phyloP scores from a whole-genome alignment of 2,113 vertebrate genomes.

The Murina feae region DNA sequence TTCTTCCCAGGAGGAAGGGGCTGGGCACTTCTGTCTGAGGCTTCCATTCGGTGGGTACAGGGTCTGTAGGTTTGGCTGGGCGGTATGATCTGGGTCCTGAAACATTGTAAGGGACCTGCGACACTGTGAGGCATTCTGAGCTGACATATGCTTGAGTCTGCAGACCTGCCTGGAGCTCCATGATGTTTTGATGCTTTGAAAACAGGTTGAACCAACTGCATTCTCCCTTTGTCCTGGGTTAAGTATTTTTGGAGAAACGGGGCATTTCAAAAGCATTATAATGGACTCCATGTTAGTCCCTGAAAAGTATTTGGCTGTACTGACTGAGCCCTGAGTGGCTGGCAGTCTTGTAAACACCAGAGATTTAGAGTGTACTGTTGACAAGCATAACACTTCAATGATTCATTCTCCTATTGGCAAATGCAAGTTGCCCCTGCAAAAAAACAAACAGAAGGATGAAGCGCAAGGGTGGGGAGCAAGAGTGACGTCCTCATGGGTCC shows the following conservation, averaged over 20 bases:
- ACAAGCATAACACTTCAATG: not conserved
- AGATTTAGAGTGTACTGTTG: not conserved
- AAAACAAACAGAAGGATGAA: not conserved
- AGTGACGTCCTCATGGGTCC: not conserved
- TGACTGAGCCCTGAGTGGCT: not conserved
- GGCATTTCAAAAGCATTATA: not conserved
- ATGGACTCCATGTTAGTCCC: not conserved
- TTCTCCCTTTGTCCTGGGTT: not conserved
- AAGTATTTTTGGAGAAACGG: not conserved
- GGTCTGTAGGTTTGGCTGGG: not conserved
- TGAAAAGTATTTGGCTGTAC: not conserved
- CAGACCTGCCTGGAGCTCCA: not conserved
- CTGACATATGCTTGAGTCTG: not conserved
- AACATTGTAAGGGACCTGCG: not conserved
- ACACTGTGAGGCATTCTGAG: not conserved
- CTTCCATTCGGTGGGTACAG: rapidly evolving
- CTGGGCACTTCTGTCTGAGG: not conserved
- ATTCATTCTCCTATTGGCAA: not conserved
- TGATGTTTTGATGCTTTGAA: not conserved
- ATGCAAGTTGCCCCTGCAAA: not conserved
- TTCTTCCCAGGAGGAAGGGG: not conserved
- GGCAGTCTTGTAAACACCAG: not conserved
- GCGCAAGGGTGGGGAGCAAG: not conserved
- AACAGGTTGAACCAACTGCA: not conserved
- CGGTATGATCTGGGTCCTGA: not conserved